Base-by-base conservation (phyloP, 2,797 vertebrate genomes). In the Anabacerthia variegaticeps region DNA sequence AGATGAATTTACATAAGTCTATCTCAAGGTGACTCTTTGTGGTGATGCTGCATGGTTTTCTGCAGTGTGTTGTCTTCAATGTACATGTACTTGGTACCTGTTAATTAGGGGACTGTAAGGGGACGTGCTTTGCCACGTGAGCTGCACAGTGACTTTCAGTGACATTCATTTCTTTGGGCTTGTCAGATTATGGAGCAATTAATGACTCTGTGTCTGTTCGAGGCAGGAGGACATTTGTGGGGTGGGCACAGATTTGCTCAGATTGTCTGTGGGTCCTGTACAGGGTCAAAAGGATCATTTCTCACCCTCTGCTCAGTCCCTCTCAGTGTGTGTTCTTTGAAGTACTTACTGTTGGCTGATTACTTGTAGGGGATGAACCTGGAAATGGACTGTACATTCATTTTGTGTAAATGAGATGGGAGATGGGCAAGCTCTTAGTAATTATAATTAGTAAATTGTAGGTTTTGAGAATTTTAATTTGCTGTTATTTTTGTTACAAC, bases 391-490 rank as follows among this genome's bases (percentile, higher is more conserved):
- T 83, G 49, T 28, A 56, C 28, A 55, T 82, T 75, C 14, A 54
- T 92, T 89, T 69, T 80, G 11, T 85, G 48, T 66, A 63, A 93
- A 82, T 74, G 72, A 85, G 55, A 63, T 9, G 6, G 36, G 52
- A 82, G 63, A 87, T 49, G 37, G 41, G 46, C 37, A 65, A 36
- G 30, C 27, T 83, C 34, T 88, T 54, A 39, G 30, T 91, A 88
- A 71, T 91, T 83, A 49, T 30, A 36, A 67, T 77, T 58, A 81
- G 54, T 43, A 89, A 91, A 89, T 9, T 14, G 54, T 71, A 80
- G 41, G 72, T 85, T 89, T 77, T 67, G 71, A 80, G 78, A 85
- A 67, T 89, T 92, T 79, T 52, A 82, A 84, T 71, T 84, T 81
- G 81, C 37, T 78, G 61, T 89, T 85, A 30, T 58, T 92, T 89